Evolutionary conservation across 1,140 invertebrate genomes (phyloP).

Genomic region (Drosophila suzukii): DNA sequence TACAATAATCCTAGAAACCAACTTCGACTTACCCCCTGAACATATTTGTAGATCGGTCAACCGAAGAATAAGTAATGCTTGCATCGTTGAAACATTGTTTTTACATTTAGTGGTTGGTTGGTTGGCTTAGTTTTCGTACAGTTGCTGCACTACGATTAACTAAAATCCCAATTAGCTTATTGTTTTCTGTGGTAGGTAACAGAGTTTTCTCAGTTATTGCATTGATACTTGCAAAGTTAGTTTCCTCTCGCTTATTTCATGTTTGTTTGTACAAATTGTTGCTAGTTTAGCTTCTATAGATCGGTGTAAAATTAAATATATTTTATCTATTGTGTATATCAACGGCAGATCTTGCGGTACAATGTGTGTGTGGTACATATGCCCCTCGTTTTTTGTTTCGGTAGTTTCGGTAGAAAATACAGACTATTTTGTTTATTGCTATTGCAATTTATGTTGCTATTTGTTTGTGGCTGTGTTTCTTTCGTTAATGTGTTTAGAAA

Average conservation of each 20-base stretch:
- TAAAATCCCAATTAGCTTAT: constrained; percentile 38
- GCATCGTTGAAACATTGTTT: constrained; percentile 23
- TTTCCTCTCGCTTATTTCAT: constrained; percentile 6
- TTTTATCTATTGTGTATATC: constrained; percentile 51
- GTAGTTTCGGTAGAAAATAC: constrained; percentile 49
- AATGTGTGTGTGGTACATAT: too few relatives aligned
- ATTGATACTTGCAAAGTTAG: constrained; percentile 32
- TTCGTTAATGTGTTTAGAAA: constrained; percentile 23
- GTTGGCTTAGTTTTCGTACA: constrained; percentile 5
- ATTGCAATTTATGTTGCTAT: constrained; percentile 4
- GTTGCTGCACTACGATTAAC: constrained; percentile 18
- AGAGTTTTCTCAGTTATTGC: constrained; percentile 46
- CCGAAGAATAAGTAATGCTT: constrained; percentile 55
- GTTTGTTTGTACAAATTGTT: constrained; percentile 53
- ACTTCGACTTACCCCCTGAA: constrained; percentile 4
- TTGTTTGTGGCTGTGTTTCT: constrained; percentile 27
- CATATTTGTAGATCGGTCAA: constrained; percentile 18
- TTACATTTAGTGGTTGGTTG: constrained; percentile 5
- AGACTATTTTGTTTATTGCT: constrained; percentile 52
- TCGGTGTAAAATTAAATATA: constrained; percentile 65
- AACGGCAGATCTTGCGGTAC: constrained; percentile 57
- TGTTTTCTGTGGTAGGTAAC: constrained; percentile 43
- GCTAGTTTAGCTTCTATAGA: constrained; percentile 55
- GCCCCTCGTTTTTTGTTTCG: constrained; percentile 1
- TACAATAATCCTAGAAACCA: constrained; percentile 27